Percentiles rank a stretch among this genome's conserved stretches.
Conservation (phyloP, 2,888 invertebrate species). For the Dynastes tityus region DNA sequence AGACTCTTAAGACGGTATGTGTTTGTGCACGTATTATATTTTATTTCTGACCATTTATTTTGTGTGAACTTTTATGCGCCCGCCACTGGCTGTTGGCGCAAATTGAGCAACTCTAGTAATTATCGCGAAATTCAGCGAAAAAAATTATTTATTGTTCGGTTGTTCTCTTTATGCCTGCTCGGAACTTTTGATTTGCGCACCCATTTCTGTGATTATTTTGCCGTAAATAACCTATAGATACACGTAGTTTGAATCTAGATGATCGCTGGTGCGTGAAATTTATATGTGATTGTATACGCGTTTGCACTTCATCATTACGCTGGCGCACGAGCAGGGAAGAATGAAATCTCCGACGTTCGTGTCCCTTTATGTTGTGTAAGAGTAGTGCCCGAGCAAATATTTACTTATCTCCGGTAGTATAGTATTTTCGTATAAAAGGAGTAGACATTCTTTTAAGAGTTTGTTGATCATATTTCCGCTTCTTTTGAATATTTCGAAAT, state of each 20-base stretch:
- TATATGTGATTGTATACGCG: conserved; percentile 3
- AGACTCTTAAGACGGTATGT: no score
- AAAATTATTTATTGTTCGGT: conserved; percentile 29
- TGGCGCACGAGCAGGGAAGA: background rate
- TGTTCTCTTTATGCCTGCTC: conserved; percentile 25
- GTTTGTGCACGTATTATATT: no score
- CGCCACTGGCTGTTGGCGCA: no score
- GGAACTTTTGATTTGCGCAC: conserved; percentile 33
- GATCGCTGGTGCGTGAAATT: conserved; percentile 31
- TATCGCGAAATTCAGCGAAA: conserved; percentile 1
- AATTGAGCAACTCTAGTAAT: no score
- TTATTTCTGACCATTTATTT: no score
- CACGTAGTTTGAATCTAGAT: conserved; percentile 32
- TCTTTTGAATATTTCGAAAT: no score
- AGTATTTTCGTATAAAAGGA: no score
- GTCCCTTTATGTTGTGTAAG: background rate
- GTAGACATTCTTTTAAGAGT: no score
- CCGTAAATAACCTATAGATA: conserved; percentile 38
- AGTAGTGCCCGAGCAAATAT: background rate
- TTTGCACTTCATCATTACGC: conserved; percentile 8
- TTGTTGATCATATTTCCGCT: no score
- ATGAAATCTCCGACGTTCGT: background rate
- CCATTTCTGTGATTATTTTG: conserved; percentile 41
- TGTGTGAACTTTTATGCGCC: no score
- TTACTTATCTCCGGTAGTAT: background rate